Base-by-base conservation (phyloP, 2,113 vertebrate species). In the Brachionichthys hirsutus region DNA sequence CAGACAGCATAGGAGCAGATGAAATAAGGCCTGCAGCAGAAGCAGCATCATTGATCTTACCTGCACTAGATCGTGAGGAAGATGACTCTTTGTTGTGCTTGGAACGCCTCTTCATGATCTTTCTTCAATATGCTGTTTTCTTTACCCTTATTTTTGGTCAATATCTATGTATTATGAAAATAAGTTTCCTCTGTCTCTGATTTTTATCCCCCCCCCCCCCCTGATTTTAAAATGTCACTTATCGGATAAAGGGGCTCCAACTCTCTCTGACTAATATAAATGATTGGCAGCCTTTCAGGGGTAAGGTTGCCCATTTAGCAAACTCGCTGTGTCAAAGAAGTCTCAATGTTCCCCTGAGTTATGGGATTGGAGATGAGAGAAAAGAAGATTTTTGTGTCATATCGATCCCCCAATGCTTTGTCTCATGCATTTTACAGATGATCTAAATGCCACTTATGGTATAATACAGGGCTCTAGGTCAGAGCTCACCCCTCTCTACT, bases 341-440 rank as follows among this genome's bases (percentile, higher is more conserved):
- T 71, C 52, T 70, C 60, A 65, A 57, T 49, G 55, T 44, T 86
- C 67, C 70, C 70, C 43, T 65, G 70, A 77, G 70, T 44, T 59
- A 76, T 78, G 74, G 43, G 46, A 65, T 73, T 81, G 73, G 72
- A 74, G 78, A 88, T 75, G 54, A 78, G 64, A 83, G 62, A 85
- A 84, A 85, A 81, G 61, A 89, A 84, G 70, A 85, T 87, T 87
- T 87, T 74, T 73, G 70, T 57, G 19, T 58, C 62, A 47, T 69
- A 90, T 91, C 50, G 85, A 90, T 90, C 78, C 46, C 55, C 56
- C 52, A 73, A 70, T 73, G 60, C 77, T 12, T n/a, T 81, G 84
- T 82, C 83, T 90, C 81, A 87, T 90, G 84, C 78, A 89, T 90
- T 90, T 90, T 87, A 87, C 81, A 89, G 80, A 82, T 83, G 71